A percentile compares a stretch with the other conserved stretches of the same genome.
Evolutionary conservation across 2,888 invertebrate species (phyloP).

Genomic region (Brenthis ino): DNA sequence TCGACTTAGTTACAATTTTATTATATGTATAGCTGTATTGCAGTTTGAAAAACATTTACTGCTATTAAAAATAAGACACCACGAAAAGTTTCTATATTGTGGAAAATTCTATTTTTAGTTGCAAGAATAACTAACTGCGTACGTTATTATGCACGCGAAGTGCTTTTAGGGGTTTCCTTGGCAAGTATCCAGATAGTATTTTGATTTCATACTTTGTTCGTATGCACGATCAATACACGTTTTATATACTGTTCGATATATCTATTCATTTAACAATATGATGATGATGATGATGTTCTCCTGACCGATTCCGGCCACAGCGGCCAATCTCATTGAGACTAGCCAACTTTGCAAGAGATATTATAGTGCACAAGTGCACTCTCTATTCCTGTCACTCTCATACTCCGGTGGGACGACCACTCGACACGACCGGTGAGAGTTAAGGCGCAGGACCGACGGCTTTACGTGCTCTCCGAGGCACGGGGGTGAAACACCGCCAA

Average conservation of each 20-base stretch:
- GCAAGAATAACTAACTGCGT: slow-evolving; percentile 10
- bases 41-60: not conserved
- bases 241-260: not conserved
- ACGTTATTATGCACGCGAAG: slow-evolving; percentile 8
- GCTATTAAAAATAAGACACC: not conserved
- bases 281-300: too few relatives aligned
- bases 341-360: too few relatives aligned
- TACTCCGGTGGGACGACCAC: too few relatives aligned
- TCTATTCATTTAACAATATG: not conserved
- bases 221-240: slow-evolving; percentile 3
- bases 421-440: too few relatives aligned
- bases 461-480: too few relatives aligned
- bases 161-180: slow-evolving; percentile 3
- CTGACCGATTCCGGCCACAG: too few relatives aligned
- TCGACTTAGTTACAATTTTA: too few relatives aligned
- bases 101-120: slow-evolving; percentile 7
- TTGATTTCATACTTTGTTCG: not conserved
- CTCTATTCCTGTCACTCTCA: too few relatives aligned
- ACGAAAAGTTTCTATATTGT: not conserved
- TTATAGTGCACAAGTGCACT: too few relatives aligned
- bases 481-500: too few relatives aligned
- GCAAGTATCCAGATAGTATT: slow-evolving; percentile 14
- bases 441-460: too few relatives aligned
- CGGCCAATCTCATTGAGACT: too few relatives aligned
- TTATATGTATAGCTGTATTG: not conserved